phyloP scores from a whole-genome alignment of 2,888 invertebrate genomes.

The Epicampocera succincta region DNA sequence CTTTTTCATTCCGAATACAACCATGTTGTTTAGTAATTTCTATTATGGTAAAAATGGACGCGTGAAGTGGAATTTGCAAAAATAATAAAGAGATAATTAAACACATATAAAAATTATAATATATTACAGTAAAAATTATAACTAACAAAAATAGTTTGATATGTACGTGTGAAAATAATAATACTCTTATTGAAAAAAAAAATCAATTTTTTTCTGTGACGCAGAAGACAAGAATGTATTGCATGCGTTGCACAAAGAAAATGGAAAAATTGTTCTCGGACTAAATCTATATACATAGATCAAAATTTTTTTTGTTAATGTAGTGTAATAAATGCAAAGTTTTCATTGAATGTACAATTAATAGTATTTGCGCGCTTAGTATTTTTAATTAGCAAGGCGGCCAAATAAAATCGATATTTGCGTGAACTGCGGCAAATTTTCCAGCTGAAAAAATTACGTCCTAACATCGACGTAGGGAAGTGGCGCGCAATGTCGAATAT shows the following conservation, averaged over 20 bases:
- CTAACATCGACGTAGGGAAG: slow-evolving; percentile 60
- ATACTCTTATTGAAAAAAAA: slow-evolving; percentile 13
- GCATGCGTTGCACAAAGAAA: slow-evolving; percentile 66
- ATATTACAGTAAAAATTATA: slow-evolving; percentile 41
- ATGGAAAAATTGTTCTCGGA: slow-evolving; percentile 52
- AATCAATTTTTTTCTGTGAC: slow-evolving; percentile 56
- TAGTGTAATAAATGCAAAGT: slow-evolving; percentile 8
- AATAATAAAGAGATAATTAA: slow-evolving; percentile 54
- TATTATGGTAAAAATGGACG: slow-evolving; percentile 67
- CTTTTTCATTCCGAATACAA: slow-evolving; percentile 37
- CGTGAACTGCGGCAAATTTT: slow-evolving; percentile 44
- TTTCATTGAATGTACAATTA: slow-evolving; percentile 33
- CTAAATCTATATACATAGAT: slow-evolving; percentile 39
- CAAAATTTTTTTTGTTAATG: background rate
- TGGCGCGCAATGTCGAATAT: slow-evolving; percentile 69
- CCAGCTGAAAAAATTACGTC: slow-evolving; percentile 51
- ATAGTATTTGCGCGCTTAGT: slow-evolving; percentile 62
- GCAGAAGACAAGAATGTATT: slow-evolving; percentile 66
- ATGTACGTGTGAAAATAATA: background rate
- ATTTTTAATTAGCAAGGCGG: slow-evolving; percentile 37
- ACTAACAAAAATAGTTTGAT: background rate
- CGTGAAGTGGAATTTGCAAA: slow-evolving; percentile 68
- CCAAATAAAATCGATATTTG: slow-evolving; percentile 67
- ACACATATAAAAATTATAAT: slow-evolving; percentile 42
- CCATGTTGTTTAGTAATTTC: slow-evolving; percentile 60